Evolutionary conservation across 2,797 vertebrate genomes (phyloP).

Genomic region (Thalassophryne amazonica): DNA sequence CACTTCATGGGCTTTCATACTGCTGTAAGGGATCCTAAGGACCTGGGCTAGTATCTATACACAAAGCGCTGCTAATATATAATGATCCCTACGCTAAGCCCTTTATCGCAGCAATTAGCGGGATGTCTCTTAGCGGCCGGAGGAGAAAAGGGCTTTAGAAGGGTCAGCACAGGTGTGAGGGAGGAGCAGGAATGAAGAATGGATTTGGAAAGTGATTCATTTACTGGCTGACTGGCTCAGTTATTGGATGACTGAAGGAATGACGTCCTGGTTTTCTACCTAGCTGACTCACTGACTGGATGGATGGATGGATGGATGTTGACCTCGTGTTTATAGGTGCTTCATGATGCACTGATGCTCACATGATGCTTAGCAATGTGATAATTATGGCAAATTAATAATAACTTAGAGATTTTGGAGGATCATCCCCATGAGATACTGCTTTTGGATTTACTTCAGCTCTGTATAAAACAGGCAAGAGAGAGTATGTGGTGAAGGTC

Average conservation of each 20-base stretch:
- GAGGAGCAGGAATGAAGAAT: slow-evolving; percentile 36
- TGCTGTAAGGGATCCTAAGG: slow-evolving; percentile 42
- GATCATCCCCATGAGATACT: slow-evolving; percentile 8
- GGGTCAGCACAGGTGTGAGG: slow-evolving; percentile 49
- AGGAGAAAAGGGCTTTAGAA: slow-evolving; percentile 59
- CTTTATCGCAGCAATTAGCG: slow-evolving; percentile 74
- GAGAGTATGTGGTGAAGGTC: slow-evolving; percentile 5
- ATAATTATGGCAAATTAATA: slow-evolving; percentile 6
- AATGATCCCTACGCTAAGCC: slow-evolving; percentile 70
- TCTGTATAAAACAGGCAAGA: neutral
- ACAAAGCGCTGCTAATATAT: slow-evolving; percentile 67
- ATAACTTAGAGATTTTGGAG: neutral
- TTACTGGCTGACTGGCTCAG: slow-evolving; percentile 41
- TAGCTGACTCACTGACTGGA: slow-evolving; percentile 8
- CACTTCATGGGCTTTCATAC: slow-evolving; percentile 28
- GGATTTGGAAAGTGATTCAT: slow-evolving; percentile 54
- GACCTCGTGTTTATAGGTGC: slow-evolving; percentile 9
- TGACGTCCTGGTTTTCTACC: slow-evolving; percentile 17
- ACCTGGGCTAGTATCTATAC: slow-evolving; percentile 57
- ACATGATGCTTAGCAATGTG: neutral
- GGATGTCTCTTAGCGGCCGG: slow-evolving; percentile 59
- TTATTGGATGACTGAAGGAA: slow-evolving; percentile 26
- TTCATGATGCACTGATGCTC: neutral
- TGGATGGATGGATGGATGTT: neutral
- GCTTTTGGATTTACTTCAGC: neutral